phyloP scores from a whole-genome alignment of 2,113 vertebrate genomes.

The Aix galericulata region DNA sequence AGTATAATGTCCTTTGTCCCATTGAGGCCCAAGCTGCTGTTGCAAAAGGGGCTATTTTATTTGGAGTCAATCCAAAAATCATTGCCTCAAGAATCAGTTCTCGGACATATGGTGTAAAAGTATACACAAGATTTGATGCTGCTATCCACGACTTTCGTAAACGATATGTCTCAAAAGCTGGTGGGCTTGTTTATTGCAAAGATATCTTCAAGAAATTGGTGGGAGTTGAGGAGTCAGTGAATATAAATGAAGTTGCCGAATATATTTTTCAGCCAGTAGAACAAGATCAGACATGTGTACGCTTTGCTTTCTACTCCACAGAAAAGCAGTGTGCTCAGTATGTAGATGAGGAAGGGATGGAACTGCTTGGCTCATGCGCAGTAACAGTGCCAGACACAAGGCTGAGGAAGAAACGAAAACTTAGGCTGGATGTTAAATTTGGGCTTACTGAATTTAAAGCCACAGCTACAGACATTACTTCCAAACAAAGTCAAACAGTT shows the following conservation, averaged over 20 bases:
- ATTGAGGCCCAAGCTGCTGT: neutral
- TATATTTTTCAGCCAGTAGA: neutral
- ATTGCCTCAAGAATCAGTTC: neutral
- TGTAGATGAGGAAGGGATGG: neutral
- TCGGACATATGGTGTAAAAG: neutral
- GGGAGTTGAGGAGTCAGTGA: neutral
- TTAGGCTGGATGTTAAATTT: slow-evolving; percentile 25
- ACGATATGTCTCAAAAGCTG: neutral
- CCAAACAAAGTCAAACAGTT: neutral
- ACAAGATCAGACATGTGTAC: accelerated
- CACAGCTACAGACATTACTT: neutral
- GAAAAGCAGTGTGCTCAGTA: neutral
- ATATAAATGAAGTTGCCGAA: neutral
- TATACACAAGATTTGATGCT: accelerated
- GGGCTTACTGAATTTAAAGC: slow-evolving; percentile 42
- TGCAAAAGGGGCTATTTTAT: slow-evolving; percentile 48
- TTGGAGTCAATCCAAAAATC: neutral
- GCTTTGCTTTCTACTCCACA: neutral
- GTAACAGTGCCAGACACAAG: neutral
- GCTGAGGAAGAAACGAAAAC: accelerated
- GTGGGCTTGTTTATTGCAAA: neutral
- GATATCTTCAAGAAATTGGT: neutral
- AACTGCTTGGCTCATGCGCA: neutral
- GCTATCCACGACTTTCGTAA: neutral
- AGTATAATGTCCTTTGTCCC: slow-evolving; percentile 6